phyloP scores from a whole-genome alignment of 2,797 vertebrate species.

The Ceryle rudis region DNA sequence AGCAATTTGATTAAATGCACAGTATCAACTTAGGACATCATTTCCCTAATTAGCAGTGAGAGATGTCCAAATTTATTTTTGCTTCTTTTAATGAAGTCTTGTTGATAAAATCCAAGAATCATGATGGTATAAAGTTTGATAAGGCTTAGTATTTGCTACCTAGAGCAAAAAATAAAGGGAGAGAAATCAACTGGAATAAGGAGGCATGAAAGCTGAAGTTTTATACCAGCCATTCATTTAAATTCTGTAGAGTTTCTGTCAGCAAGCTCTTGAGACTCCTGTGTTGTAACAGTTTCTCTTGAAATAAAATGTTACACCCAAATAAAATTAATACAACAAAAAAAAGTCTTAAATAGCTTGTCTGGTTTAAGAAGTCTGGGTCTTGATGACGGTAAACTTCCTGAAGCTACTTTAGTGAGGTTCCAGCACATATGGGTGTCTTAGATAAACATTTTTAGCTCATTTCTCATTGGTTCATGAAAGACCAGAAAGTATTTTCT shows the following conservation, averaged over 20 bases:
- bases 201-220: background rate
- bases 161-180: background rate
- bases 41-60: background rate
- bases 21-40: background rate
- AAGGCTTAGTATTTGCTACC: background rate
- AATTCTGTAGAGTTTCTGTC: background rate
- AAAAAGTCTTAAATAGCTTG: background rate
- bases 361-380: background rate
- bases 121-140: background rate
- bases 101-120: background rate
- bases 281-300: background rate
- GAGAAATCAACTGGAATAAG: background rate
- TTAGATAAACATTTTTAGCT: background rate
- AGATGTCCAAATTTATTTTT: background rate
- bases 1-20: background rate
- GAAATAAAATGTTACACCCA: background rate
- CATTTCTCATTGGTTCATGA: background rate
- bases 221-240: background rate
- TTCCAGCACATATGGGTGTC: background rate
- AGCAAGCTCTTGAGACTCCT: background rate
- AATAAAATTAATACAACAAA: conserved; percentile 13
- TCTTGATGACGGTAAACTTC: conserved; percentile 5
- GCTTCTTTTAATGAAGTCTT: background rate
- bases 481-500: background rate
- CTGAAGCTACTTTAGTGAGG: background rate